Evolutionary conservation across 37 sponge, comb jelly and placozoan genomes (phyloP), one percentile per base, ranked within the genome.

Genomic region (Agelas oroides): DNA sequence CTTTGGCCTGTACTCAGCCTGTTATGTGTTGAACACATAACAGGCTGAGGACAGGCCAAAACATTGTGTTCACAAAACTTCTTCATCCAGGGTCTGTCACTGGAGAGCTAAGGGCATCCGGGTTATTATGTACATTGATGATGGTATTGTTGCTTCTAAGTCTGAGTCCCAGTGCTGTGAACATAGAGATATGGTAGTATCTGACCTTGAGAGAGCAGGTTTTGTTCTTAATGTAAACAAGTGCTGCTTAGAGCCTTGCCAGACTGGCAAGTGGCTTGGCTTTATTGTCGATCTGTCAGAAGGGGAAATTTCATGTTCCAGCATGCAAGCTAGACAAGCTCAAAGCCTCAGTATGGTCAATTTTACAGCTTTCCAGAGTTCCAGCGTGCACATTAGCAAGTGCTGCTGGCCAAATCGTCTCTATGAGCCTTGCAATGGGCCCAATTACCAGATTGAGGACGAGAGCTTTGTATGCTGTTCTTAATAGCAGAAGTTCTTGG

Each of bases 1-100:
- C 14, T 79, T 79, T 79, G 80, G 80, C 53, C 28, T 79, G 11
- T 20, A 53, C 23, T 41, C 68, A 16, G 80, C 80, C 0, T 66
- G 68, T 24, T 66, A 40, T 65, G 53, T 79, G n/a, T n/a, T n/a
- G n/a, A n/a, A n/a, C n/a, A n/a, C n/a, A n/a, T n/a, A n/a, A n/a
- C n/a, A n/a, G n/a, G n/a, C n/a, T n/a, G n/a, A n/a, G n/a, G n/a
- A n/a, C n/a, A n/a, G n/a, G n/a, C n/a, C n/a, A n/a, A n/a, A n/a
- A n/a, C n/a, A n/a, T n/a, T n/a, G n/a, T n/a, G 8, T 79, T 65
- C 23, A 66, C 68, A 15, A 79, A 79, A 53, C 46, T 79, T 23
- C 0, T 79, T 1, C 68, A 55, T 8, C 80, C 68, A 13, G 65
- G 53, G 80, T 79, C 11, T 36, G 39, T 52, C 1, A 27, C 0